phyloP scores from a whole-genome alignment of 2,888 invertebrate genomes.

The Synergus japonicus region DNA sequence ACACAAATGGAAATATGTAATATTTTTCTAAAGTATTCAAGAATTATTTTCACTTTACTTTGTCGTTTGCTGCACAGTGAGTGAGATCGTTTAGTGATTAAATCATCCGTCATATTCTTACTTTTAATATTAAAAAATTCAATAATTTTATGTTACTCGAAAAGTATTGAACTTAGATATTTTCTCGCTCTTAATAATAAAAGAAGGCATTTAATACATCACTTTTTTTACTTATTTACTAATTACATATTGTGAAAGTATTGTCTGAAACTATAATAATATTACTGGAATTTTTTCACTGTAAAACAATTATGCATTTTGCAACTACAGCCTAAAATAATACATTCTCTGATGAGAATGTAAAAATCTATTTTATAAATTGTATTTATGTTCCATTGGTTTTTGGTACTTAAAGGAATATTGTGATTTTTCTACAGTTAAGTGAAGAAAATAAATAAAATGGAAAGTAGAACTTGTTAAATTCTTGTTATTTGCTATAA shows the following conservation, averaged over 20 bases:
- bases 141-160: not conserved
- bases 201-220: too few relatives aligned
- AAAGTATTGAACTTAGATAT: not conserved
- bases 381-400: not conserved
- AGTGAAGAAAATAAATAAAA: conserved; percentile 10
- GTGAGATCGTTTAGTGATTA: not conserved
- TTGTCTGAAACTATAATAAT: not conserved
- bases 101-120: not conserved
- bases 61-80: not conserved
- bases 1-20: conserved; percentile 2
- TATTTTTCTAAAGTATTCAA: not conserved
- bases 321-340: not conserved
- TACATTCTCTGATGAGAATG: too few relatives aligned
- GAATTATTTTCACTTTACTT: not conserved
- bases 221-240: not conserved
- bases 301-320: not conserved
- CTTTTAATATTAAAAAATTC: too few relatives aligned
- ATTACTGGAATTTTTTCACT: not conserved
- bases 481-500: not conserved
- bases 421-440: conserved; percentile 10
- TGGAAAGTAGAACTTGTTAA: not conserved
- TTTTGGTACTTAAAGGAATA: not conserved
- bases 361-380: not conserved
- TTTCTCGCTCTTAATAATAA: too few relatives aligned
- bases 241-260: not conserved